phyloP scores from a whole-genome alignment of 2,888 invertebrate species.

The Tinea semifulvella region DNA sequence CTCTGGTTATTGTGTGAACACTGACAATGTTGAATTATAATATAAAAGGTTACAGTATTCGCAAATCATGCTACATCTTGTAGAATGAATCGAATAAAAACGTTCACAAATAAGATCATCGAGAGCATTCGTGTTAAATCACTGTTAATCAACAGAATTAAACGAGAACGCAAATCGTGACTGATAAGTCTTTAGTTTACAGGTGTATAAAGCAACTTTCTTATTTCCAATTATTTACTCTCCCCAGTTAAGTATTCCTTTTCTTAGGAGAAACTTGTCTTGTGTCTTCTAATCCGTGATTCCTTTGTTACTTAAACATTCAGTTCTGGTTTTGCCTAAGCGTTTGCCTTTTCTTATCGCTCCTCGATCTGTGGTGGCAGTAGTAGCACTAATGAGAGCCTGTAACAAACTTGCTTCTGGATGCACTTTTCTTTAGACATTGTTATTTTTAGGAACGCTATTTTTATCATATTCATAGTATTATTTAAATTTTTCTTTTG shows the following conservation, averaged over 20 bases:
- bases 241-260: too few relatives aligned
- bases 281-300: too few relatives aligned
- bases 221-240: too few relatives aligned
- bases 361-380: background rate
- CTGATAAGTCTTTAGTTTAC: too few relatives aligned
- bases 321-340: conserved; percentile 2
- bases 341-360: conserved; percentile 6
- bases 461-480: background rate
- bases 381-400: conserved; percentile 9
- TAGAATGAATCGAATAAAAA: too few relatives aligned
- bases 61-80: background rate
- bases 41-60: conserved; percentile 3
- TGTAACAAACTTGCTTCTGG: background rate
- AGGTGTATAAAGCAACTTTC: too few relatives aligned
- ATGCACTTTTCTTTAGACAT: background rate
- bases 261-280: too few relatives aligned
- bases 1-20: conserved; percentile 15
- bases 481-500: background rate
- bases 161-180: too few relatives aligned
- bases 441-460: background rate
- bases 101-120: too few relatives aligned
- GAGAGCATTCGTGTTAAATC: too few relatives aligned
- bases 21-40: conserved; percentile 1
- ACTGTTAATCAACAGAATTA: too few relatives aligned
- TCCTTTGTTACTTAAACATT: conserved; percentile 1